Evolutionary conservation across 2,888 invertebrate genomes (phyloP).

Genomic region (Melanostoma scalare): DNA sequence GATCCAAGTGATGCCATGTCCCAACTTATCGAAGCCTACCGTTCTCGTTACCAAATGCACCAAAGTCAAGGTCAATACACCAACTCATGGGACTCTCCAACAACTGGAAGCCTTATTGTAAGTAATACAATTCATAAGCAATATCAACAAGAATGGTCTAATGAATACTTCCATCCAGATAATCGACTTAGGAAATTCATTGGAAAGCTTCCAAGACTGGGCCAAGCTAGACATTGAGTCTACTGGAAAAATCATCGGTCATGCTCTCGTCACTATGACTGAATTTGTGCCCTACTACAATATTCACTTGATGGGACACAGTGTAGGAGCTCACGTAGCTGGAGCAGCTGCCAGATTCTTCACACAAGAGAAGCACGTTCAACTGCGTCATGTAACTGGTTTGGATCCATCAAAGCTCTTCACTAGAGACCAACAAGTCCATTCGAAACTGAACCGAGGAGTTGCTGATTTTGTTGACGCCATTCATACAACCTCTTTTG

Average conservation of each 20-base stretch:
- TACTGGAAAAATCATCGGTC: slow-evolving; percentile 77
- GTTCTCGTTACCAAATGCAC: slow-evolving; percentile 78
- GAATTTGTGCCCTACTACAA: slow-evolving; percentile 75
- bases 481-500: slow-evolving; percentile 79
- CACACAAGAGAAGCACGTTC: slow-evolving; percentile 77
- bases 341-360: slow-evolving; percentile 79
- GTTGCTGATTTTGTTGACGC: slow-evolving; percentile 81
- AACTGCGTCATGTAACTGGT: slow-evolving; percentile 80
- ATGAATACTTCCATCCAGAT: slow-evolving; percentile 47
- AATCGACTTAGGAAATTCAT: slow-evolving; percentile 77
- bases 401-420: slow-evolving; percentile 78
- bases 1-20: slow-evolving; percentile 75
- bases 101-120: slow-evolving; percentile 77
- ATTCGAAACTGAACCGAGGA: slow-evolving; percentile 78
- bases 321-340: slow-evolving; percentile 79
- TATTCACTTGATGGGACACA: slow-evolving; percentile 79
- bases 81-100: slow-evolving; percentile 75
- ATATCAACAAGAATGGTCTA: not conserved
- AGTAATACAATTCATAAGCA: slow-evolving; percentile 59
- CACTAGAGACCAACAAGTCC: slow-evolving; percentile 74
- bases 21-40: slow-evolving; percentile 77
- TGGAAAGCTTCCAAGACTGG: slow-evolving; percentile 76
- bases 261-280: slow-evolving; percentile 75
- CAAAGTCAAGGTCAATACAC: slow-evolving; percentile 74
- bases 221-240: slow-evolving; percentile 75